Base-by-base conservation (phyloP, 2,888 invertebrate species). In the Meta bourneti region DNA sequence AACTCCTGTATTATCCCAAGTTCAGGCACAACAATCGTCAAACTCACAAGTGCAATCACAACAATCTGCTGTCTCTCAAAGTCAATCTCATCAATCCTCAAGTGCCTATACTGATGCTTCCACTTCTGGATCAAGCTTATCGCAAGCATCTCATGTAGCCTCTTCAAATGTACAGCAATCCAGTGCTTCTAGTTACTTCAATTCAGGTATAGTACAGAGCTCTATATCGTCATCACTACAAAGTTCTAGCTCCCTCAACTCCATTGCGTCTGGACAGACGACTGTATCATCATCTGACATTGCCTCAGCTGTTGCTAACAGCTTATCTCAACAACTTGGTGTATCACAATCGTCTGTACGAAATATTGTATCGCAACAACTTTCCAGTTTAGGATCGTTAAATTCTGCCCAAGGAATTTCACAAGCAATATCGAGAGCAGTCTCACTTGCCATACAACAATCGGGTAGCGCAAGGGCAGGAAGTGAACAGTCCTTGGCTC, bases 371-470 rank as follows among this genome's bases (percentile, higher is more conserved):
- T 52, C 19, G 4, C 83, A 83, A 20, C 52, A 52, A n/a, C 51
- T 83, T 71, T 83, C 83, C 2, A 61, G 34, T 52, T n/a, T 52
- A 9, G 34, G 54, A 13, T 19, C 78, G 11, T n/a, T 34, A 48
- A n/a, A 49, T 6, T 78, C 78, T 4, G 16, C 71, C n/a, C 49
- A 69, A 86, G 51, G 77, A 49, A 8, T 70, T 20, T 16, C 81
- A 11, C 81, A 81, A 81, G 54, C 81, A 11, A 81, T 81, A 34
- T 81, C 81, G 1, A 48, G 20, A n/a, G 81, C 69, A 81, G 19
- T 81, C 11, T 19, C 83, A 7, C 4, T 51, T 0, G 52, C 19
- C 11, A 7, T 74, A 16, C 71, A 71, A 20, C 83, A 84, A 52
- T 51, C 52, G 11, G 51, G 52, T 8, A 19, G 48, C 6, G 54